A percentile compares a stretch with the other conserved stretches of the same genome.
These are phyloP conservation scores for Chrysomela aeneicollis DNA, from an alignment of 2,888 invertebrate species.

Conservation along the genomic window DNA sequence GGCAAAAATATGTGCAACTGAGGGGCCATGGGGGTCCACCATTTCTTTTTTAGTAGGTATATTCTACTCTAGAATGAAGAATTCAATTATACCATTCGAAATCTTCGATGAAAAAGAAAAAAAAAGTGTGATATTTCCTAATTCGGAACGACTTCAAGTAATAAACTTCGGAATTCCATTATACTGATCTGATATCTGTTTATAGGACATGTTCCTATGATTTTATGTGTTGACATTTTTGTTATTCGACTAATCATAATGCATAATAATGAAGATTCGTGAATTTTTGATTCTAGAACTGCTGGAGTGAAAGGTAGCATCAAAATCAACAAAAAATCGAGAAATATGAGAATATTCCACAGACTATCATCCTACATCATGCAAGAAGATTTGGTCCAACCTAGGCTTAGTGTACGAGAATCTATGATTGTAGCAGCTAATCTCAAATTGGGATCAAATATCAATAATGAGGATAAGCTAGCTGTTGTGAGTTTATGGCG, in stretches of 20 bases:
- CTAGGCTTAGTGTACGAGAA: slow-evolving; percentile 76
- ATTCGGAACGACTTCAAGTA: too few species aligned
- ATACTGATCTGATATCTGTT: too few species aligned
- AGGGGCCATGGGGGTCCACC: too few species aligned
- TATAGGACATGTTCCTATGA: too few species aligned
- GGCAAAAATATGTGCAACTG: too few species aligned
- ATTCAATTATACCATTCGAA: too few species aligned
- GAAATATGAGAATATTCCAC: slow-evolving; percentile 75
- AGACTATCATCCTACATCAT: slow-evolving; percentile 83
- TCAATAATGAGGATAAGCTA: slow-evolving; percentile 67
- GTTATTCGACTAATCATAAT: not conserved
- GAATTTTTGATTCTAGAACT: slow-evolving; percentile 50
- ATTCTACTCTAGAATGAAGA: too few species aligned
- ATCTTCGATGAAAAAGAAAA: too few species aligned
- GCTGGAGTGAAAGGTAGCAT: slow-evolving; percentile 73
- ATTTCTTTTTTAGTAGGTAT: too few species aligned
- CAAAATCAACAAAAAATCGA: slow-evolving; percentile 71
- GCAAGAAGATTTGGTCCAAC: slow-evolving; percentile 79
- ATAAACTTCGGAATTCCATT: too few species aligned
- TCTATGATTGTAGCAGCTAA: slow-evolving; percentile 78
- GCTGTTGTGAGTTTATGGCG: slow-evolving; percentile 66
- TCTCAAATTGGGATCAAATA: slow-evolving; percentile 72
- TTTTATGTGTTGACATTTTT: not conserved
- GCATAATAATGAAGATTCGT: too few species aligned
- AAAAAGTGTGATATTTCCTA: too few species aligned